Evolutionary conservation across 1,140 invertebrate genomes (phyloP).

Genomic region (Vollenhovia emeryi): DNA sequence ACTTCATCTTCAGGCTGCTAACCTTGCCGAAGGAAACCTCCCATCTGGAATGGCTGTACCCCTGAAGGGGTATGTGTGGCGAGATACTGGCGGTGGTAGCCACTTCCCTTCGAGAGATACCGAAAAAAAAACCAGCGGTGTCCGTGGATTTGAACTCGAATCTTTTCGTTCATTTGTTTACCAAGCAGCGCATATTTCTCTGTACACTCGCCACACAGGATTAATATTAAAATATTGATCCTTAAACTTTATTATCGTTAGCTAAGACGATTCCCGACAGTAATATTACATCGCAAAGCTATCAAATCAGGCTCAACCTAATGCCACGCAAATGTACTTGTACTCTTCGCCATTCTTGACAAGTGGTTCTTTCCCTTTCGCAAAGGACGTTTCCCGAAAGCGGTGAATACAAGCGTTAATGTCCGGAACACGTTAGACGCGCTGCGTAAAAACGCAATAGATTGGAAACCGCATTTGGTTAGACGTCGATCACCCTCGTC

Average conservation of each 20-base stretch:
- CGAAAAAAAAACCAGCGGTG: too few relatives aligned
- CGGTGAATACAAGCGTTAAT: slow-evolving; percentile 73
- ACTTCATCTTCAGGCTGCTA: too few relatives aligned
- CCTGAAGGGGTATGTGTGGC: too few relatives aligned
- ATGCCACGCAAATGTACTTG: neutral
- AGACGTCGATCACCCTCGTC: slow-evolving; percentile 70
- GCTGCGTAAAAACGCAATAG: slow-evolving; percentile 83
- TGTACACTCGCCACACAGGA: too few relatives aligned
- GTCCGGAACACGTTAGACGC: slow-evolving; percentile 69
- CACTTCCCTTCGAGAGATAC: too few relatives aligned
- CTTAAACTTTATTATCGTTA: neutral
- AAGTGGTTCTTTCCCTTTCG: slow-evolving; percentile 6
- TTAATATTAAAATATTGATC: neutral
- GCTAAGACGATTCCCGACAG: neutral
- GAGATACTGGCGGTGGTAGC: too few relatives aligned
- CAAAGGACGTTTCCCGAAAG: slow-evolving; percentile 28
- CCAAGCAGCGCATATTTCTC: too few relatives aligned
- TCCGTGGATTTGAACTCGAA: too few relatives aligned
- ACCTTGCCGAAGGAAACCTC: too few relatives aligned
- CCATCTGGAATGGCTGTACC: too few relatives aligned
- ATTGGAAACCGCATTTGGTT: slow-evolving; percentile 85
- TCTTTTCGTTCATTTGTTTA: too few relatives aligned
- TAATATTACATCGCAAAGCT: neutral
- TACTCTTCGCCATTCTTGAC: neutral
- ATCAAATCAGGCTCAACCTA: neutral